Base-by-base conservation (phyloP, 2,113 vertebrate genomes). In the Rhynchomys soricoides region DNA sequence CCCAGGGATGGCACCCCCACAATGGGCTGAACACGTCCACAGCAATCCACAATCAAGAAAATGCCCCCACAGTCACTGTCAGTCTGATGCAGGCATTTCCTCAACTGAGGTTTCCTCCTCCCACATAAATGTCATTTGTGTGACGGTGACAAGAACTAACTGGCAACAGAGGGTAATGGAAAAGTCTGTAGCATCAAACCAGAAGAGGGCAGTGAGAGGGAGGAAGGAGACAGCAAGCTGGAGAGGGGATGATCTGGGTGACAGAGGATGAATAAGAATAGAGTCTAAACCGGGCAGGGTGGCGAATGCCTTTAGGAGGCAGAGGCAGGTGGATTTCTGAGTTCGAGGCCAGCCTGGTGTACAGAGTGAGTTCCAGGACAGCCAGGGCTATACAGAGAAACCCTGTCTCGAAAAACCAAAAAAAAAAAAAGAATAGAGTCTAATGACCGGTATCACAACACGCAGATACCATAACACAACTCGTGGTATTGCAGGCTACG, bases 161-260 rank as follows among this genome's bases (percentile, higher is more conserved):
- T 7, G 6, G 81, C 55, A 16, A 59, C n/a, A 43, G n/a, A 29
- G 29, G 43, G 29, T 48, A 48, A 86, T 22, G 62, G 55, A 22
- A 83, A 83, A 40, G 3, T 24, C 12, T 83, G 24, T 86, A 17
- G 3, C 43, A 34, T 22, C 26, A 48, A 86, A 13, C 16, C 62
- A 48, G 83, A 48, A 66, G 29, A 57, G 43, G 29, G 62, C 43
- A 50, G 12, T 21, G 6, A 37, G 83, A 48, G 43, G 16, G 16
- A 64, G 40, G 59, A 66, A 21, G 29, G 29, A 9, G 7, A 10
- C 40, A 45, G 82, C 26, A 34, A 34, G 16, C 19, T 5, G 24
- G 43, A 12, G 26, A 2, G 2, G 59, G 29, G 43, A 34, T 0
- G 9, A 34, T 2, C 2, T 26, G 1, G 2, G 29, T 19, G 57